Conservation (phyloP, 2,113 vertebrate genomes). For the Orycteropus afer region DNA sequence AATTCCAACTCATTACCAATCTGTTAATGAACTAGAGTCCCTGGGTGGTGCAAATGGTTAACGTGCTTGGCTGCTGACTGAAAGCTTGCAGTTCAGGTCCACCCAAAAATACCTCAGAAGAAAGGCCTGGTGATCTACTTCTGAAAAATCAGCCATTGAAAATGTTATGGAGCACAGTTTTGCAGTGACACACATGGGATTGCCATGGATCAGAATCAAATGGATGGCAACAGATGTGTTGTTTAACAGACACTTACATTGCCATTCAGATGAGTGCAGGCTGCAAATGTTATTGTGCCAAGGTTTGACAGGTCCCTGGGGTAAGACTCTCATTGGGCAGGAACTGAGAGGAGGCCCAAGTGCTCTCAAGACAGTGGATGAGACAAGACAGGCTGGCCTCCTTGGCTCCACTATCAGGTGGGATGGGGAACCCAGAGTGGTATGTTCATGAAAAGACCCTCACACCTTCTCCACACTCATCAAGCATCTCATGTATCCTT, state of each 20-base stretch:
- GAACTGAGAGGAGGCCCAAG: background rate
- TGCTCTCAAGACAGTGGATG: fast-evolving
- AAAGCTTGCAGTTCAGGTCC: background rate
- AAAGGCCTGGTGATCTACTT: background rate
- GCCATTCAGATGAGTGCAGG: fast-evolving
- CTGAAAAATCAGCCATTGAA: background rate
- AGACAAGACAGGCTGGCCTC: background rate
- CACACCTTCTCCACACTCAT: too few species aligned
- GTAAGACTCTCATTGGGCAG: background rate
- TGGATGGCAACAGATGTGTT: background rate
- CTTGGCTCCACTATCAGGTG: too few species aligned
- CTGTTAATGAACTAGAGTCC: background rate
- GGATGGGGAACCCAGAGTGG: background rate
- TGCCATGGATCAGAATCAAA: background rate
- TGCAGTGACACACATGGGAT: background rate
- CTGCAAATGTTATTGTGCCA: fast-evolving
- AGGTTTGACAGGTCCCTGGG: background rate
- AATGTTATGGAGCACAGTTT: background rate
- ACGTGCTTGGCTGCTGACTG: background rate
- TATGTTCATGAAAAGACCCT: too few species aligned
- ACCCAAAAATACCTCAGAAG: background rate
- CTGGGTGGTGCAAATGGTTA: background rate
- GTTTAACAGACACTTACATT: fast-evolving
- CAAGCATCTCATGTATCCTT: background rate
- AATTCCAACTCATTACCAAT: background rate